A percentile compares a stretch with the other conserved stretches of the same genome.
Conservation (phyloP, 2,113 vertebrate genomes). For the Cololabis saira region DNA sequence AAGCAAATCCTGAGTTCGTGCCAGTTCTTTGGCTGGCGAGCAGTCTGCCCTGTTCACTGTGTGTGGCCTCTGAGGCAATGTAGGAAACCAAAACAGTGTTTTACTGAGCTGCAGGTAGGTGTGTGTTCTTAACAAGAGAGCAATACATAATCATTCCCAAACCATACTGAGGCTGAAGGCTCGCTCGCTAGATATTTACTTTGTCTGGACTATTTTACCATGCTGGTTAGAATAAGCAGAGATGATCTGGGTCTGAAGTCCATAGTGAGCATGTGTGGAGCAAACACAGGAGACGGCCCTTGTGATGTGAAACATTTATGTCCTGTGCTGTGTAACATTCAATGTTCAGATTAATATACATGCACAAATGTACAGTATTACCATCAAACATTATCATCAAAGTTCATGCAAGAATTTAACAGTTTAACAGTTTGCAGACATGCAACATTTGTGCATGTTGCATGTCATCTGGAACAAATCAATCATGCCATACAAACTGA, state of each 20-base stretch:
- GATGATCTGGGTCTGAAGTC: not conserved
- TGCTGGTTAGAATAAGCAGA: not conserved
- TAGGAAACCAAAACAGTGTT: conserved; percentile 23
- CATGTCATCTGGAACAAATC: not conserved
- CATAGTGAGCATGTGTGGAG: not conserved
- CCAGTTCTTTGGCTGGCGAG: conserved; percentile 32
- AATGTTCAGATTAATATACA: not conserved
- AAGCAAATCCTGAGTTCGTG: conserved; percentile 63
- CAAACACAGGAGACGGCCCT: no score
- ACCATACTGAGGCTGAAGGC: conserved; percentile 12
- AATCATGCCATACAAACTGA: not conserved
- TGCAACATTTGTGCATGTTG: no score
- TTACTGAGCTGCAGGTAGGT: conserved; percentile 21
- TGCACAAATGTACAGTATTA: not conserved
- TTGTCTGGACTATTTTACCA: not conserved
- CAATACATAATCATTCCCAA: conserved; percentile 1
- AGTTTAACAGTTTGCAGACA: no score
- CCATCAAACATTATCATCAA: not conserved
- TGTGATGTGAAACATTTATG: no score
- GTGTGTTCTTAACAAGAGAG: conserved; percentile 15
- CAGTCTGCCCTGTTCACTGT: conserved; percentile 17
- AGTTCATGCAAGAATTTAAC: not conserved
- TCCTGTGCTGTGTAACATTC: no score
- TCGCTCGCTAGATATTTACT: not conserved
- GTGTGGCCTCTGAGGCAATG: conserved; percentile 41